Conservation (phyloP, 2,113 vertebrate genomes). For the Guaruba guarouba region DNA sequence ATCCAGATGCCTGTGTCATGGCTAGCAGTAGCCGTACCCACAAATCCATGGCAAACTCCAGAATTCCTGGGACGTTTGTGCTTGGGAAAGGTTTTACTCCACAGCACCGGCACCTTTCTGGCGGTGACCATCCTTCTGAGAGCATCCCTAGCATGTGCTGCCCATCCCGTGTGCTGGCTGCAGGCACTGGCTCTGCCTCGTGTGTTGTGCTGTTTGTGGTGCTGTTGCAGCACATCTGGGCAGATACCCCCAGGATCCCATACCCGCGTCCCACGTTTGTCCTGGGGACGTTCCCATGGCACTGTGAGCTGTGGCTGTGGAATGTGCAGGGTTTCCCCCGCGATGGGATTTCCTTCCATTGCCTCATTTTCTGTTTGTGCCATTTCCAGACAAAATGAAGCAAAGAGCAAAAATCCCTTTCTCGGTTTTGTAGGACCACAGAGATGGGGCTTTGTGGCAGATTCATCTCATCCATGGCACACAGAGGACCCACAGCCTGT, state of each 20-base stretch:
- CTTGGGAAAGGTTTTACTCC: background rate
- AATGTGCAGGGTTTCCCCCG: background rate
- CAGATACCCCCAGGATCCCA: background rate
- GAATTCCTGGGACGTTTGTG: background rate
- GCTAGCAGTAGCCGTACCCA: accelerated
- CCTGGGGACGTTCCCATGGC: background rate
- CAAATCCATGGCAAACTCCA: background rate
- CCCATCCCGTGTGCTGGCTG: accelerated
- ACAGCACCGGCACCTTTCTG: background rate
- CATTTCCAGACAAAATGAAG: background rate
- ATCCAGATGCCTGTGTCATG: background rate
- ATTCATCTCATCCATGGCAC: background rate
- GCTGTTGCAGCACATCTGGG: background rate
- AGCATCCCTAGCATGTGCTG: background rate
- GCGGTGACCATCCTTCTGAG: background rate
- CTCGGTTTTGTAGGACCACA: background rate
- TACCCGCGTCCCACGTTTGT: background rate
- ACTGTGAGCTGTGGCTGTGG: accelerated
- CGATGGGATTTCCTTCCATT: background rate
- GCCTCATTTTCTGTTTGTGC: background rate
- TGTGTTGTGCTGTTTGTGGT: background rate
- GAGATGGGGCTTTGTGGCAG: background rate
- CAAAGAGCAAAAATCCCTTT: background rate
- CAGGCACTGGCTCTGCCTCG: accelerated
- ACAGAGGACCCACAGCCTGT: background rate